Percentiles rank a stretch among this genome's conserved stretches.
These are phyloP conservation scores for Criorhina ranunculi DNA, from an alignment of 2,888 invertebrate species.

Conservation along the genomic window DNA sequence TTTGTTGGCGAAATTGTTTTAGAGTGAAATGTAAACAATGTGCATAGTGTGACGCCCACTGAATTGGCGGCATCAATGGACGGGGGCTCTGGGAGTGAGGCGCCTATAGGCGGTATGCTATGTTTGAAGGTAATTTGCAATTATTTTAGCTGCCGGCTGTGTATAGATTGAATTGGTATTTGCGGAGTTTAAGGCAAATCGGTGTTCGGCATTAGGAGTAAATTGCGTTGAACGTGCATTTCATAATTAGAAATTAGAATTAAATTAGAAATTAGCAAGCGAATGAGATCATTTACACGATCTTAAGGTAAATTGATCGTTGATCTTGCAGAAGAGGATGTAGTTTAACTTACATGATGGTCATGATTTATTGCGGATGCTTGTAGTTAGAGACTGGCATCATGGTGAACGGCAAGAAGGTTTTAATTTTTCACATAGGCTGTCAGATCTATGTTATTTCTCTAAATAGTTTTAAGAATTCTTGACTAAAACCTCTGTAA, in stretches of 20 bases:
- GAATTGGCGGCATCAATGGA: conserved; percentile 3
- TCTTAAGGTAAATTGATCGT: conserved; percentile 33
- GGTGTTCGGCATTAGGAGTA: conserved; percentile 14
- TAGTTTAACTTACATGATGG: background rate
- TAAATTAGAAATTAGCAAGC: conserved; percentile 23
- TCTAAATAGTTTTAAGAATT: no score
- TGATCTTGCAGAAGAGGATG: background rate
- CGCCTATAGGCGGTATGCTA: background rate
- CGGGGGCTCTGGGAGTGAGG: background rate
- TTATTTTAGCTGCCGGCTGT: conserved; percentile 35
- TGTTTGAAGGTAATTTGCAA: conserved; percentile 24
- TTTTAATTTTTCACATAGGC: no score
- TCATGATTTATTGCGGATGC: background rate
- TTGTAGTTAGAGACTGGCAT: no score
- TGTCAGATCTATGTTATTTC: no score
- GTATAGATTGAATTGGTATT: conserved; percentile 19
- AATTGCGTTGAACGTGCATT: conserved; percentile 4
- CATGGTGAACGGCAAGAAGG: no score
- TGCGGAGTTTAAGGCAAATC: conserved; percentile 5
- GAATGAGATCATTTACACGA: conserved; percentile 56
- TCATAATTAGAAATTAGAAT: conserved; percentile 7
- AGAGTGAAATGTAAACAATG: conserved; percentile 75
- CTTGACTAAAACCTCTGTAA: no score
- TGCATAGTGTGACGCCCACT: conserved; percentile 66
- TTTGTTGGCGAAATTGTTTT: conserved; percentile 73